Evolutionary conservation across 2,113 vertebrate genomes (phyloP).

Genomic region (Noturus placidus): DNA sequence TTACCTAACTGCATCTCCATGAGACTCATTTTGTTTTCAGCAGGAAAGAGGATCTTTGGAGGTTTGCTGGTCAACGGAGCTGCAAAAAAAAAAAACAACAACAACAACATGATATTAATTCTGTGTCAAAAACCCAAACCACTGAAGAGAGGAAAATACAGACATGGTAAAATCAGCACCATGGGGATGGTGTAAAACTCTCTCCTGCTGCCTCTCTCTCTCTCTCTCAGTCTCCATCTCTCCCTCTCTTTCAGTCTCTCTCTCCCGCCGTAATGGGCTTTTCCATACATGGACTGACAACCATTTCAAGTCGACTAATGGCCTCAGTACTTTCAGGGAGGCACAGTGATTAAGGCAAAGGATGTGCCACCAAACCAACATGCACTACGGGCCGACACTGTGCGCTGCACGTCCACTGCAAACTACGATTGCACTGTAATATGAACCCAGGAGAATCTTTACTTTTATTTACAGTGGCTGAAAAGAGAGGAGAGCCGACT

Average conservation of each 20-base stretch:
- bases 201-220: background rate
- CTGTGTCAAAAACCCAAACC: conserved; percentile 53
- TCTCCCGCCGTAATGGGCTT: conserved; percentile 38
- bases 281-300: conserved; percentile 56
- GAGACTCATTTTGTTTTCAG: conserved; percentile 88
- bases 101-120: conserved; percentile 24
- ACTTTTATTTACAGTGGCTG: conserved; percentile 31
- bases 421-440: conserved; percentile 10
- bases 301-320: conserved; percentile 50
- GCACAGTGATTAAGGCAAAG: conserved; percentile 41
- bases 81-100: conserved; percentile 71
- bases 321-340: conserved; percentile 40
- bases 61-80: conserved; percentile 97
- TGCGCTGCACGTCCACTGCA: conserved; percentile 37
- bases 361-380: conserved; percentile 38
- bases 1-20: conserved; percentile 92
- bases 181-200: conserved; percentile 7
- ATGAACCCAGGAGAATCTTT: conserved; percentile 37
- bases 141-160: conserved; percentile 51
- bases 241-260: background rate
- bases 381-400: conserved; percentile 45
- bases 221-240: too few relatives aligned
- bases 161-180: conserved; percentile 47
- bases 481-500: conserved; percentile 1
- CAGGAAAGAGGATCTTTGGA: conserved; percentile 90